Evolutionary conservation across 2,888 invertebrate genomes (phyloP).

Genomic region (Polydrusus cervinus): DNA sequence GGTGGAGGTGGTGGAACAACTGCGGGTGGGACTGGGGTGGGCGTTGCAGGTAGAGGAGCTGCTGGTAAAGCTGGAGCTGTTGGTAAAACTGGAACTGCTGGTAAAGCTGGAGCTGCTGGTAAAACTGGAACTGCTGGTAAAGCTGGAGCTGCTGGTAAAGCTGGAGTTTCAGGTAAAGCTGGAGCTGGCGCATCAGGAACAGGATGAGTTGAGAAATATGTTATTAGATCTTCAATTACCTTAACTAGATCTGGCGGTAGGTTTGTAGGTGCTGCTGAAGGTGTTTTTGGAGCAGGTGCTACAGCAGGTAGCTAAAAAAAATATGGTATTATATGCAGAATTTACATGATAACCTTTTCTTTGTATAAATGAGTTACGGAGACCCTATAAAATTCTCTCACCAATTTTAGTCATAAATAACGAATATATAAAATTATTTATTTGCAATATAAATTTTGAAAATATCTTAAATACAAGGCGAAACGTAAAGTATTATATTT

Average conservation of each 20-base stretch:
- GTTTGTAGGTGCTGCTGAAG: neutral
- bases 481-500: too few species aligned
- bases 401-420: too few species aligned
- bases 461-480: too few species aligned
- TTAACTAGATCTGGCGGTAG: neutral
- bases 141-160: too few species aligned
- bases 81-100: too few species aligned
- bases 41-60: neutral
- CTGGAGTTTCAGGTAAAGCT: neutral
- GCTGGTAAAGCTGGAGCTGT: neutral
- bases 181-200: neutral
- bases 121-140: neutral
- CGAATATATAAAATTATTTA: too few species aligned
- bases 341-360: too few species aligned
- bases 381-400: too few species aligned
- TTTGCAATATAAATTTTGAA: too few species aligned
- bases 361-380: too few species aligned
- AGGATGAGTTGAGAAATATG: neutral
- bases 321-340: too few species aligned
- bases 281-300: neutral
- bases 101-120: slow-evolving; percentile 4
- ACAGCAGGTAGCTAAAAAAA: neutral
- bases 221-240: neutral
- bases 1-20: slow-evolving; percentile 21
- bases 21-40: slow-evolving; percentile 7